These are phyloP conservation scores for Drosophila bifasciata DNA, from an alignment of 1,140 invertebrate species.

Conservation along the genomic window DNA sequence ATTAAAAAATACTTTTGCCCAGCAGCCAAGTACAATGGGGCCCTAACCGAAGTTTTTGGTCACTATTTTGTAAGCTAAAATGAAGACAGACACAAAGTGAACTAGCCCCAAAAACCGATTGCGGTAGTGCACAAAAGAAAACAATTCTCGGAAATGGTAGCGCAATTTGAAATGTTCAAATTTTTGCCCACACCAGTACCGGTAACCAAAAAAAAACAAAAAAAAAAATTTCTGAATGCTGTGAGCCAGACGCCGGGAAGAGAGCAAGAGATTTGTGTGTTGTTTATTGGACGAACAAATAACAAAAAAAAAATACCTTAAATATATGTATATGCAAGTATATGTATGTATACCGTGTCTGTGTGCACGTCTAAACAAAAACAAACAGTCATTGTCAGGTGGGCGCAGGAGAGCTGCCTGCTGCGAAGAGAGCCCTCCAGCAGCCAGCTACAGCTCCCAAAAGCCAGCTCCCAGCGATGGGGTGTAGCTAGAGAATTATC, in stretches of 20 bases:
- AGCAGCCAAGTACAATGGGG: conserved; percentile 25
- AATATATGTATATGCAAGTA: conserved; percentile 5
- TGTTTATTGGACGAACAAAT: conserved; percentile 59
- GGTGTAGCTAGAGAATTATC: conserved; percentile 17
- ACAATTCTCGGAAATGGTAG: conserved; percentile 60
- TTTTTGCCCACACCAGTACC: conserved; percentile 35
- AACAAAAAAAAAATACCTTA: conserved; percentile 24
- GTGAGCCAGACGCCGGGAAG: conserved; percentile 13
- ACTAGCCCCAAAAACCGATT: conserved; percentile 32
- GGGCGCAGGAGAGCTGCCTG: conserved; percentile 17
- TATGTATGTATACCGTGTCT: conserved; percentile 3
- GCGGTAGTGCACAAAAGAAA: conserved; percentile 37
- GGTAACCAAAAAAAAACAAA: conserved; percentile 19
- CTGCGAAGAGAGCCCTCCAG: conserved; percentile 8
- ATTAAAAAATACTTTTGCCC: conserved; percentile 45
- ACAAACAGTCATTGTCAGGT: conserved; percentile 58
- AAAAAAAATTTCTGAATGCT: conserved; percentile 7
- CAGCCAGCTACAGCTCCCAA: background rate
- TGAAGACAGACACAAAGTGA: conserved; percentile 12
- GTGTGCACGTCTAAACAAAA: conserved; percentile 43
- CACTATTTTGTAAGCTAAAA: conserved; percentile 1
- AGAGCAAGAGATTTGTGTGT: conserved; percentile 45
- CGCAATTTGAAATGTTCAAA: conserved; percentile 52
- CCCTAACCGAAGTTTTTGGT: conserved; percentile 20
- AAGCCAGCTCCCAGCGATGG: conserved; percentile 1